These are phyloP conservation scores for Thaleichthys pacificus DNA, from an alignment of 2,797 vertebrate genomes.

Conservation along the genomic window DNA sequence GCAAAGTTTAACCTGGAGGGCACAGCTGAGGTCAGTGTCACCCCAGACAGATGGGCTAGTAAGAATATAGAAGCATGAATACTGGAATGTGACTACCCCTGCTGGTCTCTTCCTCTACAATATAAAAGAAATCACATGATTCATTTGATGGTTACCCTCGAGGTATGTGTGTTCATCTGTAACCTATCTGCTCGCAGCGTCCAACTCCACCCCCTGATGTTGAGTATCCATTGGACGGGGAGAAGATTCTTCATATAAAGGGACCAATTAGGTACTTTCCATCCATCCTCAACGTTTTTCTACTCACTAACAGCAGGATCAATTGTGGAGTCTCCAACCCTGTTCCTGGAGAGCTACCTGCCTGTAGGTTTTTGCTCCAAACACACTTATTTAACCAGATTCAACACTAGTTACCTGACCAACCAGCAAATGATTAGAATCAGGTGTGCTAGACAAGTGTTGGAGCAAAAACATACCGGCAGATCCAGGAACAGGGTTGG, in stretches of 20 bases:
- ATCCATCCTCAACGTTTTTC: too few species aligned
- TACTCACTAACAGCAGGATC: too few species aligned
- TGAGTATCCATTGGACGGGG: constrained; percentile 94
- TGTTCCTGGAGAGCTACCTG: background rate
- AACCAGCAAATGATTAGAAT: background rate
- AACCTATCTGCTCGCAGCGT: constrained; percentile 71
- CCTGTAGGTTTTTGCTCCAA: too few species aligned
- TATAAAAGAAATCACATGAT: background rate
- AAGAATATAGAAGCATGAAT: too few species aligned
- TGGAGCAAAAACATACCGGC: background rate
- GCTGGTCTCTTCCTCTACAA: background rate
- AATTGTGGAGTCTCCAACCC: background rate
- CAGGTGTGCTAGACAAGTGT: background rate
- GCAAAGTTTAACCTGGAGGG: constrained; percentile 95
- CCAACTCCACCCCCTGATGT: constrained; percentile 89
- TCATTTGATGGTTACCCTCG: constrained; percentile 14
- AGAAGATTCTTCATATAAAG: constrained; percentile 93
- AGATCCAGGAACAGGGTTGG: background rate
- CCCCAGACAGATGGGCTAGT: background rate
- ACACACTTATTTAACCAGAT: background rate
- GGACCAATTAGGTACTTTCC: constrained; percentile 92
- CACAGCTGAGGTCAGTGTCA: constrained; percentile 80
- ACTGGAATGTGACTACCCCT: background rate
- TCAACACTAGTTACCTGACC: background rate
- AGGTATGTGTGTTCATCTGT: fast-evolving